Evolutionary conservation across 2,113 vertebrate genomes (phyloP).

Genomic region (Ammodramus savannarum): DNA sequence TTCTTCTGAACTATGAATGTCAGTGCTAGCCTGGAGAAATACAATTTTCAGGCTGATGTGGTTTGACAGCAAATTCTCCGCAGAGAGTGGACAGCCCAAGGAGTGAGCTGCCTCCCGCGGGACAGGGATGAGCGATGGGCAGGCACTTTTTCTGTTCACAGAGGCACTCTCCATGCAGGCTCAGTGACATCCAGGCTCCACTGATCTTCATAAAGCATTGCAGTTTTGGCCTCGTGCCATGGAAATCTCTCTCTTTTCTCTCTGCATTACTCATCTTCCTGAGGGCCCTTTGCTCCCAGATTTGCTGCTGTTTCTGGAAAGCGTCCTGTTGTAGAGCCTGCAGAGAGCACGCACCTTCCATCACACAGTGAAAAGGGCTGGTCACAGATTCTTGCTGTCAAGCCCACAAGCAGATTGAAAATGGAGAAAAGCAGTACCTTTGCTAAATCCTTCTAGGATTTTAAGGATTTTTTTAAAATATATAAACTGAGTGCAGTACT

Average conservation of each 20-base stretch:
- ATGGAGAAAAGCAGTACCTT: not conserved
- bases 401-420: not conserved
- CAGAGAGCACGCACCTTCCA: rapidly evolving
- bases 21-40: constrained; percentile 40
- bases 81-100: not conserved
- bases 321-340: not conserved
- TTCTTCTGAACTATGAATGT: constrained; percentile 32
- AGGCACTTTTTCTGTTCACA: rapidly evolving
- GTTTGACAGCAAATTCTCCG: constrained; percentile 33
- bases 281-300: not conserved
- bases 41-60: constrained; percentile 17
- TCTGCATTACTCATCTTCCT: constrained; percentile 27
- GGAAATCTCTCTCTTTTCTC: not conserved
- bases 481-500: not conserved
- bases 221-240: not conserved
- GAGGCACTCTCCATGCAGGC: not conserved
- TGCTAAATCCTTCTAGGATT: not conserved
- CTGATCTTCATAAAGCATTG: not conserved
- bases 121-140: not conserved
- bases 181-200: not conserved
- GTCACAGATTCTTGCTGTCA: not conserved
- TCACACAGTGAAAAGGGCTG: not conserved
- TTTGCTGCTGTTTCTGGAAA: constrained; percentile 36
- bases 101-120: not conserved
- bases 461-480: not conserved